Base-by-base conservation (phyloP, 2,888 invertebrate genomes). In the Chrysolina americana region DNA sequence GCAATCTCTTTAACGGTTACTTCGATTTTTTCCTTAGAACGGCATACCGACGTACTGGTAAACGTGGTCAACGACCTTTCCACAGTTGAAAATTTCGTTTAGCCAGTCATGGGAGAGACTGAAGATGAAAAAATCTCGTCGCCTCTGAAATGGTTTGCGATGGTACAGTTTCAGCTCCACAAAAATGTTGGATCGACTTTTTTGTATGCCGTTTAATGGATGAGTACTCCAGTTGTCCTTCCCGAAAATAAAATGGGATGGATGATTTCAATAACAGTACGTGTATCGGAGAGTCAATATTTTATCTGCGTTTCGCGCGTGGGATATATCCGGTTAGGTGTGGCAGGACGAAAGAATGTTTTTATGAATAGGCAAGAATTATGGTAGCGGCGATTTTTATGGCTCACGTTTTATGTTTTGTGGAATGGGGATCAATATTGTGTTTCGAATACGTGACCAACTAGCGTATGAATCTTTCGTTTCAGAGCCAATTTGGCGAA, bases 1-100 rank as follows among this genome's bases (percentile, higher is more conserved):
- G 53, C 68, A 28, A 53, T 68, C 15, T 68, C 41, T 68, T 68
- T 68, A 68, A 68, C 68, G 68, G 68, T 68, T 56, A 28, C 28
- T 53, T 53, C 41, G 53, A 68, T 50, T 28, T 48, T 41, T 19
- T 66, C 17, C 48, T 23, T 21, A 50, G 50, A 66, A 50, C 53
- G 53, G 53, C 53, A 53, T 68, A 53, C 50, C 53, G 48, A 68
- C 36, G 53, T 41, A 36, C 9, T 68, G 53, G 28, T 68, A 23
- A 53, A 36, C n/a, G 28, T 53, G 68, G 68, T 68, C 68, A 53
- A 68, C n/a, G 53, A 53, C 68, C 68, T 53, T 53, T 53, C 11
- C 53, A 19, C 44, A 44, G 53, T 53, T 53, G 53, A 53, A 53
- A 53, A 53, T 53, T 53, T 53, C 53, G 53, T 53, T 9, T 53